Evolutionary conservation across 2,113 vertebrate genomes (phyloP).

Genomic region (Hippocampus comes): DNA sequence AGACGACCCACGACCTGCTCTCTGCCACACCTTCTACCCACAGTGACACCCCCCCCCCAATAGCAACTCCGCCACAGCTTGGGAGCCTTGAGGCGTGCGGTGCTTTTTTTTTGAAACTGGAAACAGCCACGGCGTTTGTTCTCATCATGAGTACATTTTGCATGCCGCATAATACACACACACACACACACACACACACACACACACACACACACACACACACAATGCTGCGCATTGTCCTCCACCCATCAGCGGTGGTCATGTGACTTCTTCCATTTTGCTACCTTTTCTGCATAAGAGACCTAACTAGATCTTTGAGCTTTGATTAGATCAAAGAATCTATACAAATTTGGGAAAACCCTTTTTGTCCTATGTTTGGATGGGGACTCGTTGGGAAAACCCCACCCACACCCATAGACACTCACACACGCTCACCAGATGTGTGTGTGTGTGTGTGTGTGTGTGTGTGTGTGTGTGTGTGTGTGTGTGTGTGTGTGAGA

Average conservation of each 20-base stretch:
- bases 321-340: slow-evolving; percentile 12
- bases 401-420: slow-evolving; percentile 32
- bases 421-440: slow-evolving; percentile 25
- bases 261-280: slow-evolving; percentile 29
- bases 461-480: not conserved
- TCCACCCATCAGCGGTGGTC: slow-evolving; percentile 25
- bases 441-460: not conserved
- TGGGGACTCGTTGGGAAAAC: slow-evolving; percentile 49
- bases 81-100: slow-evolving; percentile 9
- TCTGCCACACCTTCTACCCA: not conserved
- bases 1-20: too few species aligned
- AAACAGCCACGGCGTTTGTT: slow-evolving; percentile 37
- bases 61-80: not conserved
- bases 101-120: not conserved
- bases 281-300: not conserved
- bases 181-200: slow-evolving; percentile 6
- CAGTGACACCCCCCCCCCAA: not conserved
- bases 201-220: slow-evolving; percentile 11
- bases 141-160: slow-evolving; percentile 24
- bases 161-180: not conserved
- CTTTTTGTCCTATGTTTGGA: slow-evolving; percentile 10
- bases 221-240: slow-evolving; percentile 23
- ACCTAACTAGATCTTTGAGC: not conserved
- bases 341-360: slow-evolving; percentile 23
- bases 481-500: not conserved